Conservation (phyloP, 2,113 vertebrate species). For the Okapia johnstoni region DNA sequence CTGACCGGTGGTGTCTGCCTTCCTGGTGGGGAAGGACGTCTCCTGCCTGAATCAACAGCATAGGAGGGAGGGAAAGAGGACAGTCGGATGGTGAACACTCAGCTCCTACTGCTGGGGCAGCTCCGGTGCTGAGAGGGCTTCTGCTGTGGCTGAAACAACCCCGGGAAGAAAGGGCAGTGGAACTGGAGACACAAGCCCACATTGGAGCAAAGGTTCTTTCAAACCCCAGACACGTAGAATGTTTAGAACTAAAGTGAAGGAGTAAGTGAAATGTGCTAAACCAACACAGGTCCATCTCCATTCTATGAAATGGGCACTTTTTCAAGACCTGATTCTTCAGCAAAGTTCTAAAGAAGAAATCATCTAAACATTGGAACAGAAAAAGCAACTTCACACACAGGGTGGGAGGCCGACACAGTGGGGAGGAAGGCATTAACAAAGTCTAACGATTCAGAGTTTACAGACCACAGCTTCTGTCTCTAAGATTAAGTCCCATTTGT, state of each 20-base stretch:
- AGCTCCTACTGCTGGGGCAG: background rate
- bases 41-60: background rate
- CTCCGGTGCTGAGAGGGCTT: too few species aligned
- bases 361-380: background rate
- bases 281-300: background rate
- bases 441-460: background rate
- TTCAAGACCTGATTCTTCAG: background rate
- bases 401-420: background rate
- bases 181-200: fast-evolving
- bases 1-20: too few species aligned
- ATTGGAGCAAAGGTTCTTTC: background rate
- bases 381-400: background rate
- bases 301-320: background rate
- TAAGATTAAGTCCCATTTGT: background rate
- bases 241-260: background rate
- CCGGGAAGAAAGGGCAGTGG: fast-evolving
- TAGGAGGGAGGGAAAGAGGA: background rate
- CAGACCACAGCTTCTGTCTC: background rate
- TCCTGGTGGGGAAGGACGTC: background rate
- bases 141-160: background rate
- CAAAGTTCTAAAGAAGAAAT: background rate
- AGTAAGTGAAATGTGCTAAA: background rate
- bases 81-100: background rate
- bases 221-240: fast-evolving
- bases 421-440: background rate